phyloP scores from a whole-genome alignment of 2,888 invertebrate genomes.

The Agrilus cyanescens region DNA sequence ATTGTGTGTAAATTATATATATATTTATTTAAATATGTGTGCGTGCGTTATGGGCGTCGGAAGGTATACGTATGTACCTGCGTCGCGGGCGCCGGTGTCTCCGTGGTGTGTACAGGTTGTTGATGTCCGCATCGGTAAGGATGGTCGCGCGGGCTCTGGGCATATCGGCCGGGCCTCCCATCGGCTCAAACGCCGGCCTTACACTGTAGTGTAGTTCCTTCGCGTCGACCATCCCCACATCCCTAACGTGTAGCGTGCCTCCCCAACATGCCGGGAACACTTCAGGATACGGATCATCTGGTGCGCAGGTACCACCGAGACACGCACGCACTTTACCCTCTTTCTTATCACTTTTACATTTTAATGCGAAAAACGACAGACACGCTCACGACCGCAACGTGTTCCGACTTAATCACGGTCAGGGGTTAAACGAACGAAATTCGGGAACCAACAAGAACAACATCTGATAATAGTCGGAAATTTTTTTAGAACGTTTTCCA shows the following conservation, averaged over 20 bases:
- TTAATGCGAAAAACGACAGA: no score
- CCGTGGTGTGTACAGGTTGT: slow-evolving; percentile 21
- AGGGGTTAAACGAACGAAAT: no score
- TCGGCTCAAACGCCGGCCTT: slow-evolving; percentile 25
- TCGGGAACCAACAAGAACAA: no score
- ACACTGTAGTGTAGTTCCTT: slow-evolving; percentile 22
- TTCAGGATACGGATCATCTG: no score
- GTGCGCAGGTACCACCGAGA: no score
- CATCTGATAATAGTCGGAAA: no score
- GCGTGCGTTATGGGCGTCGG: not conserved
- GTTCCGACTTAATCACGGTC: no score
- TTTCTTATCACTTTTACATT: no score
- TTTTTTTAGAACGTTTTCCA: no score
- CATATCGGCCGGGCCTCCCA: slow-evolving; percentile 26
- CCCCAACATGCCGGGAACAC: no score
- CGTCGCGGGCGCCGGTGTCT: slow-evolving; percentile 20
- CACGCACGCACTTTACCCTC: no score
- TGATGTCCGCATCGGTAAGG: slow-evolving; percentile 22
- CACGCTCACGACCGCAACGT: no score
- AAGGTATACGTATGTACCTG: slow-evolving; percentile 16
- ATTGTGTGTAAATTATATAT: slow-evolving; percentile 1
- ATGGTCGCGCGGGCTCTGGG: slow-evolving; percentile 23
- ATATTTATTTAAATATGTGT: slow-evolving; percentile 2
- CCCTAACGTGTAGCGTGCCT: slow-evolving; percentile 7
- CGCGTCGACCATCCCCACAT: slow-evolving; percentile 7